Conservation (phyloP, 2,113 vertebrate species). For the Setophaga coronata region DNA sequence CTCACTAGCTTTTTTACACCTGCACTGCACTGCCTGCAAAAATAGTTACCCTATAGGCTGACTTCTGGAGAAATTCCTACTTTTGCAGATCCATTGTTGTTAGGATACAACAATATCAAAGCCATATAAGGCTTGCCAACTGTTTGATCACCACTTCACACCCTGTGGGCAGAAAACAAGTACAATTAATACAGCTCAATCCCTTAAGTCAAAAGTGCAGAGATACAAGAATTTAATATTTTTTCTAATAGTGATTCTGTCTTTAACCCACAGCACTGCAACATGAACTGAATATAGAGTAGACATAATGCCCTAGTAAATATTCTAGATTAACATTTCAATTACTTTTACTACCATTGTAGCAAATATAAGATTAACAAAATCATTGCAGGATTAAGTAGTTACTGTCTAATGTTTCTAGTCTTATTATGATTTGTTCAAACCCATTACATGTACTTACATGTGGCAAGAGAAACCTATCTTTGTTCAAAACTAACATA, state of each 20-base stretch:
- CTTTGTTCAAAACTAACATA: not conserved
- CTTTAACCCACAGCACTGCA: not conserved
- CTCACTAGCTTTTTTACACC: not conserved
- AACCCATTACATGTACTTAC: not conserved
- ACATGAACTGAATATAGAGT: not conserved
- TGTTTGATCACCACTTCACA: constrained; percentile 17
- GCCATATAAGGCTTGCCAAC: constrained; percentile 35
- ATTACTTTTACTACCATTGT: constrained; percentile 22
- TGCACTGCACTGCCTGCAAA: constrained; percentile 16
- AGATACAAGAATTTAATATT: not conserved
- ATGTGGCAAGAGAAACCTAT: not conserved
- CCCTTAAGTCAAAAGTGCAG: constrained; percentile 11
- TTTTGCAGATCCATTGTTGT: constrained; percentile 9
- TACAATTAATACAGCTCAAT: constrained; percentile 3
- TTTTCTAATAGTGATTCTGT: not conserved
- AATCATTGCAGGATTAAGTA: constrained; percentile 7
- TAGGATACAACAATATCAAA: constrained; percentile 43
- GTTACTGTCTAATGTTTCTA: not conserved
- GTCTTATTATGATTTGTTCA: not conserved
- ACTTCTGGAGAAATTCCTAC: constrained; percentile 39
- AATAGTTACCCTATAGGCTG: not conserved
- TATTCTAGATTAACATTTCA: constrained; percentile 18
- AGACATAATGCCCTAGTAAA: not conserved
- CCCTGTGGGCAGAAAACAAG: constrained; percentile 31
- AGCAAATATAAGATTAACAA: constrained; percentile 29